A percentile compares a stretch with the other conserved stretches of the same genome.
phyloP scores from a whole-genome alignment of 2,888 invertebrate species.

The Hololepta plana region DNA sequence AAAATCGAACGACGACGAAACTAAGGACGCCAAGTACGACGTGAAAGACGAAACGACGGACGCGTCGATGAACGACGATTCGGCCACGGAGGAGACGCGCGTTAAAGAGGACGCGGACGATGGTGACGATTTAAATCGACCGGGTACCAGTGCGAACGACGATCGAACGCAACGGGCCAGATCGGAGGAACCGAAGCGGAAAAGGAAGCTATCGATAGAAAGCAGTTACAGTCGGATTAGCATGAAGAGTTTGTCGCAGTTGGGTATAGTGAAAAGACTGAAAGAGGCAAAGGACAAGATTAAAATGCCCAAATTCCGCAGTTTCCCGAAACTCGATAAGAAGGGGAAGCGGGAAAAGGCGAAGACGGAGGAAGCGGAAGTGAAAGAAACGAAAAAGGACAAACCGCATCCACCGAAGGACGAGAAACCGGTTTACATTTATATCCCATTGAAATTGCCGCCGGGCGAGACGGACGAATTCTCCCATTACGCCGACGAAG shows the following conservation, averaged over 20 bases:
- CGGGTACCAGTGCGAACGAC: conserved; percentile 3
- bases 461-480: conserved; percentile 24
- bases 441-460: conserved; percentile 26
- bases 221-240: conserved; percentile 15
- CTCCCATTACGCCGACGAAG: conserved; percentile 21
- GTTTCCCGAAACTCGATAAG: conserved; percentile 10
- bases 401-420: conserved; percentile 6
- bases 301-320: conserved; percentile 16
- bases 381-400: conserved; percentile 2
- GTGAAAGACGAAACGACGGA: not conserved
- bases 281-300: conserved; percentile 21
- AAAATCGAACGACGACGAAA: conserved; percentile 5
- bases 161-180: conserved; percentile 10
- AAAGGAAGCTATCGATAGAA: conserved; percentile 14
- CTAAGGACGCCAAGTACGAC: conserved; percentile 2
- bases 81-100: not conserved
- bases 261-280: conserved; percentile 16
- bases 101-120: not conserved
- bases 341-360: conserved; percentile 12
- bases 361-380: conserved; percentile 1
- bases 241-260: conserved; percentile 13
- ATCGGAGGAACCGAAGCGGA: conserved; percentile 15
- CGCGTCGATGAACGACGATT: not conserved
- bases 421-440: conserved; percentile 21
- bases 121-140: not conserved